Evolutionary conservation across 2,888 invertebrate species (phyloP), one percentile per base, ranked within the genome.

Genomic region (Harpalus rufipes): DNA sequence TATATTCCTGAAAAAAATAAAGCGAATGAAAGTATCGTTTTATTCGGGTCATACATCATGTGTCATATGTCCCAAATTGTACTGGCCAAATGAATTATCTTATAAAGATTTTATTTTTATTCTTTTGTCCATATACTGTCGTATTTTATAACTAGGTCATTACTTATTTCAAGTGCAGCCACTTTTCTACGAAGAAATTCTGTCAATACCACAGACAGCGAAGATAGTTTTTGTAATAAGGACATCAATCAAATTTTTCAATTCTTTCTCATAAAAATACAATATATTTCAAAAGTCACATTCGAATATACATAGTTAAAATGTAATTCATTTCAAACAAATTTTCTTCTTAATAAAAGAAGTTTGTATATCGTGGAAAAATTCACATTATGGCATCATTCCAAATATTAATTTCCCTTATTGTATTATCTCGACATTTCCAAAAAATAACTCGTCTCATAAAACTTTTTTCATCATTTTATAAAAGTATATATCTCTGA

Each of bases 401-500:
- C 44, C 44, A 44, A 51, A 51, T 2, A 51, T 12, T 61, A 14
- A 61, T 61, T 21, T 61, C 8, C 18, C 16, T 18, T 61, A 59
- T 59, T 59, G 59, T 59, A 14, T 59, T 21, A 25, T 21, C 14
- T 25, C 63, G 63, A 63, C 63, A 12, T 63, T 63, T 63, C 63
- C 18, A 21, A 16, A 63, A 63, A 63, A 63, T 63, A 63, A 18
- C 63, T 25, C 25, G 12, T 14, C 7, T 63, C 21, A 63, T 25
- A 32, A 39, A 68, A 68, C 68, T 68, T 68, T 68, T 68, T 68
- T 68, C 68, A 68, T 68, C 68, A 68, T 68, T 68, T 68, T 39
- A 39, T 68, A 39, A 25, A 68, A 39, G 14, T 39, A 12, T 39
- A 68, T 39, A 8, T 68, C 32, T 63, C 32, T 63, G 8, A 61